Evolutionary conservation across 2,113 vertebrate species (phyloP), one percentile per base, ranked within the genome.

Genomic region (Pipra filicauda): DNA sequence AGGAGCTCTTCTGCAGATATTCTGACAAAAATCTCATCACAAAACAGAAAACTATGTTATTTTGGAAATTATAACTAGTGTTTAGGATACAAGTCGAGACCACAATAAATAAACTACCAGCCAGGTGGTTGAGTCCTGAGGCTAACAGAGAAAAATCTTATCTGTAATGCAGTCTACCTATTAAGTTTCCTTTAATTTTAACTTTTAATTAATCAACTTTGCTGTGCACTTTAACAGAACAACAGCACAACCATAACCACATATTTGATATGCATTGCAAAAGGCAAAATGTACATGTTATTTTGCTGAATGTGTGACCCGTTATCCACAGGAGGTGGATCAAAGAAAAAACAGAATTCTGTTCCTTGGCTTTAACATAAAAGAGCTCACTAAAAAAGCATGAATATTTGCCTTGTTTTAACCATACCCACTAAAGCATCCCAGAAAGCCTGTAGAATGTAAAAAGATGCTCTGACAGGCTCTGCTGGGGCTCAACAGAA

Each of bases 191-290:
- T 73, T 94, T 90, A 67, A 51, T 5, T 1, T 80, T 96, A 90
- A 90, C 17, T 85, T 96, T 86, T 51, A 89, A 91, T 93, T 76
- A 91, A 95, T 87, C 13, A 30, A 37, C 26, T 94, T 49, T 37
- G 24, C 52, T 62, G 61, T 24, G 23, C 44, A 48, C 48, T 95
- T 85, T 44, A 33, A 27, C 70, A 86, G 79, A 65, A 93, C 8
- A 39, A n/a, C 15, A 65, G 21, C 12, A 91, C 33, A 85, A 57
- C 43, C 73, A 37, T 17, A 95, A 82, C 35, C 19, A 76, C 18
- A 28, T 33, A 59, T 90, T 37, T 95, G 41, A 83, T 58, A 51
- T 7, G 54, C 41, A 59, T 30, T 48, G 20, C 67, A 88, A 58
- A 27, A 86, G 5, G 62, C 41, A 97, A 96, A 95, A 72, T 27